phyloP scores from a whole-genome alignment of 2,888 invertebrate species.

The Gymnosoma rotundatum region DNA sequence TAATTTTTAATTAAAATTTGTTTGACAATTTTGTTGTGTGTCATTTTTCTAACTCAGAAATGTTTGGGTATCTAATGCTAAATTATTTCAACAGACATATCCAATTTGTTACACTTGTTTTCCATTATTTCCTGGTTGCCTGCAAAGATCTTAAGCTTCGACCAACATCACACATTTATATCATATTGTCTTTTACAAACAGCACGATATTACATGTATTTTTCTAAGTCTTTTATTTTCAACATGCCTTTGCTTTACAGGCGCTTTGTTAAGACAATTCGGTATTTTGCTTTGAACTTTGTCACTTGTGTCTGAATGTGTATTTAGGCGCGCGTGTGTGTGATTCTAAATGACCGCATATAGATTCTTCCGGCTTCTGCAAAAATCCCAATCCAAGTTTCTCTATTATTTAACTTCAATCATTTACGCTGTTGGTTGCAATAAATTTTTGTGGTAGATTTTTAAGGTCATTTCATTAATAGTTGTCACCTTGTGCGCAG shows the following conservation, averaged over 20 bases:
- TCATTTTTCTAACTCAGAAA: not conserved
- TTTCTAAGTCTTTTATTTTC: not conserved
- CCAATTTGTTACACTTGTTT: conserved; percentile 68
- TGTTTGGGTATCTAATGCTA: conserved; percentile 5
- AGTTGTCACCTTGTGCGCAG: conserved; percentile 49
- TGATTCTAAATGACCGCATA: conserved; percentile 3
- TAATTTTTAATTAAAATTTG: conserved; percentile 78
- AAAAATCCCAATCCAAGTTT: not conserved
- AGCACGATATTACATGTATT: conserved; percentile 60
- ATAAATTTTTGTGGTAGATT: conserved; percentile 48
- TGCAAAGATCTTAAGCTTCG: not conserved
- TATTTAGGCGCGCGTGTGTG: no score
- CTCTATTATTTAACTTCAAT: conserved; percentile 11
- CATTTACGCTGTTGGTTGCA: conserved; percentile 28
- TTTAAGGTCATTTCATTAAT: conserved; percentile 29
- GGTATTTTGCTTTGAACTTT: not conserved
- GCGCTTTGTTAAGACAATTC: conserved; percentile 33
- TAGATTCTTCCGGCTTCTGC: conserved; percentile 62
- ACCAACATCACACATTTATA: conserved; percentile 49
- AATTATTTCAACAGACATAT: conserved; percentile 39
- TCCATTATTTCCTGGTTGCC: not conserved
- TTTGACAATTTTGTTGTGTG: conserved; percentile 65
- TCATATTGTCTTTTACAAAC: conserved; percentile 44
- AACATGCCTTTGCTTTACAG: conserved; percentile 43
- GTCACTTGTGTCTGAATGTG: conserved; percentile 26